Base-by-base conservation (phyloP, 2,888 invertebrate genomes). In the Nesidiocoris tenuis region DNA sequence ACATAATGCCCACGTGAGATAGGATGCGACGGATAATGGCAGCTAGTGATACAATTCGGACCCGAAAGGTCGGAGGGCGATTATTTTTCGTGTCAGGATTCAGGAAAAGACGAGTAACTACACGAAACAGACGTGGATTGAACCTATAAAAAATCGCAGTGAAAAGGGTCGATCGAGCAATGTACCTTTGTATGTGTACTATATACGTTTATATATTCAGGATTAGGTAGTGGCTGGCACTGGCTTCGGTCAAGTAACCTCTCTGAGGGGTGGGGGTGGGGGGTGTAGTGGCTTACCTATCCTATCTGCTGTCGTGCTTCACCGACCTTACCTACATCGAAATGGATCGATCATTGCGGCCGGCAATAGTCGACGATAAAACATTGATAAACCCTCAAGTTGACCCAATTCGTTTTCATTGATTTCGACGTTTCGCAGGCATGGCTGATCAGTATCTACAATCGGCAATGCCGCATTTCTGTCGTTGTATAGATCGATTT, bases 391-490 rank as follows among this genome's bases (percentile, higher is more conserved):
- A 39, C 39, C 59, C 70, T 70, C 59, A 70, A 59, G 57, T 24
- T 70, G 70, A 70, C 70, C 70, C 70, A 70, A 70, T 70, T 70
- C 70, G 70, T 59, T 39, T 70, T 12, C 67, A 65, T 65, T 39
- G 65, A 65, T 65, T 65, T 63, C 39, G 39, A 12, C 65, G 18
- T 24, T 65, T 65, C 39, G 65, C 39, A 39, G 65, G 19, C 65
- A 25, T 65, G 39, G 17, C 39, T 65, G 65, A 65, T 65, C 39
- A 65, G 65, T 65, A 23, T n/a, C 23, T 23, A 24, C 63, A 23
- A 24, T 25, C 12, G 19, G 25, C 65, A 65, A 39, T 24, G 65
- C 39, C 65, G 65, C 25, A n/a, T 59, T 63, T 17, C 56, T n/a
- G 56, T 56, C 56, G 56, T 2, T n/a, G 56, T 17, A 56, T 17